A percentile compares a stretch with the other conserved stretches of the same genome.
Conservation (phyloP, 1,140 invertebrate species). For the Aphis gossypii region DNA sequence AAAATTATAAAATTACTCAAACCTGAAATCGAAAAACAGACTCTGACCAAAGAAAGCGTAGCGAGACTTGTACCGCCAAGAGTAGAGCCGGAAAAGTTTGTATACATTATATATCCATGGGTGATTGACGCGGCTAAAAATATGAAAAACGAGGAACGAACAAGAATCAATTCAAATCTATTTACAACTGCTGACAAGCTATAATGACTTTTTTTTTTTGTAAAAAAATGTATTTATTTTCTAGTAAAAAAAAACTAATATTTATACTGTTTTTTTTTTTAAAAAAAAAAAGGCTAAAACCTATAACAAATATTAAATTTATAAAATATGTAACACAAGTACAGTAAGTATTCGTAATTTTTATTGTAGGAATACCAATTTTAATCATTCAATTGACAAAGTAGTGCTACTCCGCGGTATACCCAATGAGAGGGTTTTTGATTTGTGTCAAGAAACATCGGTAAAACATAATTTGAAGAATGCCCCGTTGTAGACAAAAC, state of each 20-base stretch:
- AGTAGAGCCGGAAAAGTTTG: conserved; percentile 30
- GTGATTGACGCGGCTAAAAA: background rate
- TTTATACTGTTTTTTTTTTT: background rate
- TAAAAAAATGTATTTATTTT: conserved; percentile 27
- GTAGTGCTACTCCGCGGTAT: conserved; percentile 82
- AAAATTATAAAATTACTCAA: conserved; percentile 40
- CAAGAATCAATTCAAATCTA: background rate
- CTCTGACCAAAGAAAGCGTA: background rate
- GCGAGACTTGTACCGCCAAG: background rate
- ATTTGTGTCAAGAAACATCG: conserved; percentile 77
- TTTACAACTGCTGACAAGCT: background rate
- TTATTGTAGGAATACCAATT: background rate
- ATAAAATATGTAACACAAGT: background rate
- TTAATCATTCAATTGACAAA: conserved; percentile 82
- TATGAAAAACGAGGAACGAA: background rate
- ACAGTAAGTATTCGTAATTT: background rate
- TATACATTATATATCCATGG: conserved; percentile 28
- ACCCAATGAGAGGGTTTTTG: conserved; percentile 82
- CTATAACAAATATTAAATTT: background rate
- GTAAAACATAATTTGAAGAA: conserved; percentile 89
- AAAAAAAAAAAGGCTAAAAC: background rate
- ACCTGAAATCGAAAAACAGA: conserved; percentile 31
- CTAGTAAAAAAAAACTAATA: background rate
- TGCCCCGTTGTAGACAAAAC: conserved; percentile 87
- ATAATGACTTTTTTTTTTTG: background rate